Conservation (phyloP, 92 coral and sea anemone genomes). For the Plumapathes pennacea region DNA sequence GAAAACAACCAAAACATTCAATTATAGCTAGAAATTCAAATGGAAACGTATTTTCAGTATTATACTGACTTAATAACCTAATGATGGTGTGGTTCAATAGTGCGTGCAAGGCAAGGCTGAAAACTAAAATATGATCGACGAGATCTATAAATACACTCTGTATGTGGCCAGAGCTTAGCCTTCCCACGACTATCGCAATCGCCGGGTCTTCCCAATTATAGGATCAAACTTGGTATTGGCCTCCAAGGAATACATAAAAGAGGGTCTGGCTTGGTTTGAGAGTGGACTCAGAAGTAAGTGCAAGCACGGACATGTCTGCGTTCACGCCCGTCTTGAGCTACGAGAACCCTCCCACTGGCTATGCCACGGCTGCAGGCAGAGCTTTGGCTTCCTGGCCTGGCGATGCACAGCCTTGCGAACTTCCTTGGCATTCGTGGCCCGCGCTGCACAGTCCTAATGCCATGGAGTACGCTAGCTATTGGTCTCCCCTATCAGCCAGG, state of each 20-base stretch:
- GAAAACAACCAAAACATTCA: no score
- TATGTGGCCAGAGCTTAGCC: slow-evolving; percentile 38
- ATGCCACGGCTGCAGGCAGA: slow-evolving; percentile 12
- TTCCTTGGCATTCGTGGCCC: slow-evolving; percentile 26
- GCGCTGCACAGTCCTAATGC: slow-evolving; percentile 14
- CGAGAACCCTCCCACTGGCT: slow-evolving; percentile 18
- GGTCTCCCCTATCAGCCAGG: slow-evolving; percentile 26
- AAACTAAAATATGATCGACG: no score
- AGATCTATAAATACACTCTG: slow-evolving; percentile 46
- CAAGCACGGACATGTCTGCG: slow-evolving; percentile 24
- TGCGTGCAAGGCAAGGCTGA: no score
- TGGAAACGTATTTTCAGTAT: no score
- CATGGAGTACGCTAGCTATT: slow-evolving; percentile 25
- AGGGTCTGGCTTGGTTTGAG: slow-evolving; percentile 1
- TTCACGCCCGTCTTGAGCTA: slow-evolving; percentile 33
- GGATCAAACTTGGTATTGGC: not conserved
- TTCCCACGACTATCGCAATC: slow-evolving; percentile 40
- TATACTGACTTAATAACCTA: no score
- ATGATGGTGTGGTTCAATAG: no score
- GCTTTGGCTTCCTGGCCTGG: slow-evolving; percentile 28
- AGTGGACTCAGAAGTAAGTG: not conserved
- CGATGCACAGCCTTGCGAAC: slow-evolving; percentile 16
- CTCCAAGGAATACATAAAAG: not conserved
- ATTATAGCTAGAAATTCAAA: no score
- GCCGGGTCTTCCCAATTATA: not conserved